These are phyloP conservation scores for Paratrypauchen microcephalus DNA, from an alignment of 2,797 vertebrate species.

Conservation along the genomic window DNA sequence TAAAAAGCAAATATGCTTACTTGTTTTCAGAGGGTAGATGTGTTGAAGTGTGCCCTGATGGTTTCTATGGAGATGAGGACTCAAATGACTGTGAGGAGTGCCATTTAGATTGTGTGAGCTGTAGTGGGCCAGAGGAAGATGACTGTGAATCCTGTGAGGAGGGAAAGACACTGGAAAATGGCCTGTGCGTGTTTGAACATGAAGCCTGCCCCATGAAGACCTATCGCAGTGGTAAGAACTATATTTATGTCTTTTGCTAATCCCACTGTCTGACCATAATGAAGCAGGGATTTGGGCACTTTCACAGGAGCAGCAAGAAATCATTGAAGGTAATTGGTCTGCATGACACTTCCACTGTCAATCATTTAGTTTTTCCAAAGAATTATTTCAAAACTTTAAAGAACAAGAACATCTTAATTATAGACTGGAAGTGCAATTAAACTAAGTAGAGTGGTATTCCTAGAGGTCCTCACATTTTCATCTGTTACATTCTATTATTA, in stretches of 20 bases:
- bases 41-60: constrained; percentile 76
- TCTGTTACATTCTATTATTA: too few species aligned
- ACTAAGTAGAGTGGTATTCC: not conserved
- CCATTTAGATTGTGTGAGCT: constrained; percentile 79
- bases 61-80: constrained; percentile 81
- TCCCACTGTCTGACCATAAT: constrained; percentile 61
- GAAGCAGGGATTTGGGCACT: constrained; percentile 66
- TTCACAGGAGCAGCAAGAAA: constrained; percentile 59
- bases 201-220: constrained; percentile 67
- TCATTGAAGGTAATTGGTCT: constrained; percentile 71
- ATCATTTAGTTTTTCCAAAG: constrained; percentile 42
- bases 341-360: constrained; percentile 50
- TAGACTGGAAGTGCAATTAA: constrained; percentile 32
- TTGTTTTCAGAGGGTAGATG: constrained; percentile 81
- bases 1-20: not conserved
- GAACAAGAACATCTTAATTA: constrained; percentile 60
- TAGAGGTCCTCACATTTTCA: not conserved
- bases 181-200: constrained; percentile 71
- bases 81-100: constrained; percentile 86
- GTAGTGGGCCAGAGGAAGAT: constrained; percentile 70
- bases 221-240: constrained; percentile 72
- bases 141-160: constrained; percentile 78
- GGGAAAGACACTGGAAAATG: constrained; percentile 47
- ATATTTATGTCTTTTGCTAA: constrained; percentile 52
- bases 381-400: constrained; percentile 51